Conservation (phyloP, 2,888 invertebrate species). For the Calephelis perditalis region DNA sequence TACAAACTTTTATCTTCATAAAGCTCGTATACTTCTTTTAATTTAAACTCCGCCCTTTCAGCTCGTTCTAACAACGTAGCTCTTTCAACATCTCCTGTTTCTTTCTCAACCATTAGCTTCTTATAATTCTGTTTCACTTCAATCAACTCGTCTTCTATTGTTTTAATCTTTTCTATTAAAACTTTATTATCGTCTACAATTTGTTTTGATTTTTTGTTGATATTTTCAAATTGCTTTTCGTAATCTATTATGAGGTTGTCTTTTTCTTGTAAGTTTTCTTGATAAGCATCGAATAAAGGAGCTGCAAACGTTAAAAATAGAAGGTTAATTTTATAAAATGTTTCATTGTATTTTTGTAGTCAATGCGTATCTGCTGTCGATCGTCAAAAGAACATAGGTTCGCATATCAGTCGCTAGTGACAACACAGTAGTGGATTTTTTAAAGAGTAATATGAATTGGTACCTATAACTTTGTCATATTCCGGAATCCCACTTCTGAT, state of each 20-base stretch:
- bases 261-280: slow-evolving; percentile 87
- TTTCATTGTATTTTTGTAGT: too few species aligned
- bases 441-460: too few species aligned
- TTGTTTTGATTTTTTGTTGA: slow-evolving; percentile 84
- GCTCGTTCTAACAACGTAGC: slow-evolving; percentile 80
- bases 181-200: slow-evolving; percentile 84
- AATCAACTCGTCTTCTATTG: slow-evolving; percentile 51
- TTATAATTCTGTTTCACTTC: slow-evolving; percentile 62
- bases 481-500: too few species aligned
- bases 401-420: too few species aligned
- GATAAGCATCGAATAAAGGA: slow-evolving; percentile 87
- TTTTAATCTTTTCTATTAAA: slow-evolving; percentile 60
- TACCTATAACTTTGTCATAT: too few species aligned
- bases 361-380: too few species aligned
- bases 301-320: slow-evolving; percentile 45
- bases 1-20: slow-evolving; percentile 85
- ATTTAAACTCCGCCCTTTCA: slow-evolving; percentile 83
- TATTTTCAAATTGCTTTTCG: slow-evolving; percentile 82
- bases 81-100: slow-evolving; percentile 64
- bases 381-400: too few species aligned
- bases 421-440: too few species aligned
- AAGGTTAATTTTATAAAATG: not conserved
- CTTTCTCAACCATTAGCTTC: slow-evolving; percentile 59
- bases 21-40: slow-evolving; percentile 84
- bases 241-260: slow-evolving; percentile 84